Percentiles rank a stretch among this genome's conserved stretches.
phyloP scores from a whole-genome alignment of 2,797 vertebrate genomes.

The Bucorvus abyssinicus region DNA sequence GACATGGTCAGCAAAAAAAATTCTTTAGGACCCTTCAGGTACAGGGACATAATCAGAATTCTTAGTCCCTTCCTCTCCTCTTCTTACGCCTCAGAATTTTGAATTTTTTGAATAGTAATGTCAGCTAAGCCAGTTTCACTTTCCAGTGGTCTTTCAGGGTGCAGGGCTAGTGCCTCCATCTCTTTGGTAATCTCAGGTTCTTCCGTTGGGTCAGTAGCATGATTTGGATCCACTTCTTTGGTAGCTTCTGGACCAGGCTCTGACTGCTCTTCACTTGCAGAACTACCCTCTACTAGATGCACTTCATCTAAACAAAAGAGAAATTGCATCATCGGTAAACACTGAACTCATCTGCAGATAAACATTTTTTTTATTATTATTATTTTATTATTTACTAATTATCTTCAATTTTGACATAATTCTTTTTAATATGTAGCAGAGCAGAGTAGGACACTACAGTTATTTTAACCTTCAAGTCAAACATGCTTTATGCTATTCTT shows the following conservation, averaged over 20 bases:
- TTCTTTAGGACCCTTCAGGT: neutral
- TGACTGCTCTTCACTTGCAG: slow-evolving; percentile 47
- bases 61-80: neutral
- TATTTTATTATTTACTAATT: neutral
- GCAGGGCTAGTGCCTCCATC: neutral
- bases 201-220: neutral
- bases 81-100: slow-evolving; percentile 66
- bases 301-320: slow-evolving; percentile 52
- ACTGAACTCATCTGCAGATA: neutral
- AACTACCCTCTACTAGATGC: slow-evolving; percentile 13
- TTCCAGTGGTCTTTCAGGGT: neutral
- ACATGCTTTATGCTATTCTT: neutral
- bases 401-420: neutral
- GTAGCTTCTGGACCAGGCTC: neutral
- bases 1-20: neutral
- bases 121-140: slow-evolving; percentile 1
- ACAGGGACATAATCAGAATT: neutral
- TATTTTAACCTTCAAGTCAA: neutral
- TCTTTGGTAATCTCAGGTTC: slow-evolving; percentile 20
- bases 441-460: neutral
- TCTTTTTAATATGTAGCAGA: neutral
- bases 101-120: slow-evolving; percentile 1
- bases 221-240: slow-evolving; percentile 16
- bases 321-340: neutral
- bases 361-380: neutral